Percentiles rank a stretch among this genome's conserved stretches.
These are phyloP conservation scores for Nyctibius bracteatus DNA, from an alignment of 2,113 vertebrate genomes.

Conservation along the genomic window DNA sequence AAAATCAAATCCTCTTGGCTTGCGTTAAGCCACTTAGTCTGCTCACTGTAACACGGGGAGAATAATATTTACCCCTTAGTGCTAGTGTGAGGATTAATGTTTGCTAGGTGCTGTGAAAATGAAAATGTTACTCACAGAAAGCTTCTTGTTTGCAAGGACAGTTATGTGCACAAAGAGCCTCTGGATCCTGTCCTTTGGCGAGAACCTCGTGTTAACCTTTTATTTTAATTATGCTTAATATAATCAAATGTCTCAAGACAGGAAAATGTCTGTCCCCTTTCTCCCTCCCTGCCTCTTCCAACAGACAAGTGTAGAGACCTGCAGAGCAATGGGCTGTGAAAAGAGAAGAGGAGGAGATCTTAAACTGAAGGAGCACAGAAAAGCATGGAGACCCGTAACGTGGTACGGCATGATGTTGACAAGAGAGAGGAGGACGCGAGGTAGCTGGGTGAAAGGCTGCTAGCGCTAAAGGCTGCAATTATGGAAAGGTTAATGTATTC, in stretches of 20 bases:
- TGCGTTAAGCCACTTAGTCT: not conserved
- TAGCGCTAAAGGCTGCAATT: not conserved
- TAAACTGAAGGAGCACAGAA: not conserved
- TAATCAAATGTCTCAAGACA: not conserved
- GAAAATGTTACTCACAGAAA: not conserved
- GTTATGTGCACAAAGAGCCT: rapidly evolving
- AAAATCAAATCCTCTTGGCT: not conserved
- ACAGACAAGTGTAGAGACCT: not conserved
- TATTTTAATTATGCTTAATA: not conserved
- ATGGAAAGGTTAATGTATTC: not conserved
- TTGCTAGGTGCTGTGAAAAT: not conserved
- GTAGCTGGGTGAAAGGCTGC: not conserved
- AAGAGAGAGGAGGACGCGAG: not conserved
- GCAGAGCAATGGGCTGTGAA: not conserved
- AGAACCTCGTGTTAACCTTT: not conserved
- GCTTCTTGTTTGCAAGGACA: not conserved
- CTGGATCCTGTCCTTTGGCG: not conserved
- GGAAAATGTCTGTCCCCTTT: not conserved
- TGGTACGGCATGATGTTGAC: rapidly evolving
- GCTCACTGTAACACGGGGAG: rapidly evolving
- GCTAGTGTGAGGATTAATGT: not conserved
- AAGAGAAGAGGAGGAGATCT: not conserved
- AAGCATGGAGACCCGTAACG: not conserved
- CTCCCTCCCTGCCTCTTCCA: not conserved
- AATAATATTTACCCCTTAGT: not conserved